These are phyloP conservation scores for Nannospalax galili DNA, from an alignment of 2,113 vertebrate species.

Conservation along the genomic window DNA sequence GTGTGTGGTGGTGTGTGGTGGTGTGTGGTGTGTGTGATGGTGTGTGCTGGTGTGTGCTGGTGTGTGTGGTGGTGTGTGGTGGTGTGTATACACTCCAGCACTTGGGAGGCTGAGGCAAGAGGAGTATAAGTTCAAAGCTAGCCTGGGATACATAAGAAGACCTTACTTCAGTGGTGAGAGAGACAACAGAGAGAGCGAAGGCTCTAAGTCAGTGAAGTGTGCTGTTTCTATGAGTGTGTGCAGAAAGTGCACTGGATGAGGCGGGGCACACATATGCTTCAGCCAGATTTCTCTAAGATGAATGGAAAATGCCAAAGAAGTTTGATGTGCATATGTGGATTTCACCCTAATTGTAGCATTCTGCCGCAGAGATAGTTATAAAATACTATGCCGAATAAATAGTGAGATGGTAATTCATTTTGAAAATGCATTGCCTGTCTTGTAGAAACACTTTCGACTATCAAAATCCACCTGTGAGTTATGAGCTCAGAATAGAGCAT, in stretches of 20 bases:
- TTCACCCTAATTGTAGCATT: constrained; percentile 70
- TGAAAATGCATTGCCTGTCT: constrained; percentile 59
- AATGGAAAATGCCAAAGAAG: constrained; percentile 56
- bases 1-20: too few relatives aligned
- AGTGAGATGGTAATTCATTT: constrained; percentile 70
- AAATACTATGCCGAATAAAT: background rate
- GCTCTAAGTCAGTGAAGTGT: too few relatives aligned
- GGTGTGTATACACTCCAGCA: background rate
- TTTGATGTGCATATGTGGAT: constrained; percentile 62
- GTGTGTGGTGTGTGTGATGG: too few relatives aligned
- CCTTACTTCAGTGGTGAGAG: background rate
- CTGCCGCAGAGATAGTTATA: constrained; percentile 65
- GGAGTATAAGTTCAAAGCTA: background rate
- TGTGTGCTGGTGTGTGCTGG: too few relatives aligned
- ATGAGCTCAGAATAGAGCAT: constrained; percentile 7
- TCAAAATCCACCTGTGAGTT: constrained; percentile 68
- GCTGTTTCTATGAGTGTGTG: background rate
- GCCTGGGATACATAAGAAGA: background rate
- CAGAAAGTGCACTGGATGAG: too few relatives aligned
- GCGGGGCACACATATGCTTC: background rate
- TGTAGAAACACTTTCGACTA: constrained; percentile 3
- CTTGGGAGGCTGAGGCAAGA: background rate
- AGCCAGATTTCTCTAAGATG: constrained; percentile 52
- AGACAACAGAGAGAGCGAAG: too few relatives aligned
- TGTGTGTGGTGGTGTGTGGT: too few relatives aligned